phyloP scores from a whole-genome alignment of 2,888 invertebrate genomes.

The Tiliacea aurago region DNA sequence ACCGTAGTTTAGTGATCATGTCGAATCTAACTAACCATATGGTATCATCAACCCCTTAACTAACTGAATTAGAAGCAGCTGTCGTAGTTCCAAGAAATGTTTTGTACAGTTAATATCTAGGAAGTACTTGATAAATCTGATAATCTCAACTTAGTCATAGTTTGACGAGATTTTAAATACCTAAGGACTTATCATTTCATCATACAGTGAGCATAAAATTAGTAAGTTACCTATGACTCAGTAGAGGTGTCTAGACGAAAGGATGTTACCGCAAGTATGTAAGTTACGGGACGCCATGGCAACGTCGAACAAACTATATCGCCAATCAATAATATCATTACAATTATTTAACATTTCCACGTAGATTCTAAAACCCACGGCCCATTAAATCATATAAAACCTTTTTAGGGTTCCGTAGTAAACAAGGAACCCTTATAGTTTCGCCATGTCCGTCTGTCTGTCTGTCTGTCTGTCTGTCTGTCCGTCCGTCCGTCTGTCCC shows the following conservation, averaged over 20 bases:
- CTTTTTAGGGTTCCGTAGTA: too few species aligned
- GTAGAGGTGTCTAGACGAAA: slow-evolving; percentile 1
- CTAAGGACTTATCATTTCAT: slow-evolving; percentile 26
- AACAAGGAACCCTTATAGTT: too few species aligned
- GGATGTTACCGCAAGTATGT: slow-evolving; percentile 20
- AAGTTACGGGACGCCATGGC: slow-evolving; percentile 51
- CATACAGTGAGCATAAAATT: slow-evolving; percentile 11
- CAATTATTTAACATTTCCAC: slow-evolving; percentile 52
- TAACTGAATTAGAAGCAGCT: not conserved
- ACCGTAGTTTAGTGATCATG: slow-evolving; percentile 37
- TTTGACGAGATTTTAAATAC: slow-evolving; percentile 25
- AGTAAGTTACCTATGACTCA: slow-evolving; percentile 51
- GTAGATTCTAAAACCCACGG: slow-evolving; percentile 37
- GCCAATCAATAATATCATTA: slow-evolving; percentile 61
- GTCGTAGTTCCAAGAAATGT: slow-evolving; percentile 5
- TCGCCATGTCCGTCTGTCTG: too few species aligned
- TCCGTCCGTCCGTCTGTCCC: too few species aligned
- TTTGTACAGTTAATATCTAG: slow-evolving; percentile 2
- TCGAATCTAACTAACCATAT: slow-evolving; percentile 28
- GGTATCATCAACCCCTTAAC: slow-evolving; percentile 19
- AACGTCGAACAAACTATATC: slow-evolving; percentile 61
- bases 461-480: too few species aligned
- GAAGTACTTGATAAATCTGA: slow-evolving; percentile 7
- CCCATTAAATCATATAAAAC: slow-evolving; percentile 66
- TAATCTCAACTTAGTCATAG: slow-evolving; percentile 47